Base-by-base conservation (phyloP, 2,888 invertebrate genomes). In the Brachyptera putata region DNA sequence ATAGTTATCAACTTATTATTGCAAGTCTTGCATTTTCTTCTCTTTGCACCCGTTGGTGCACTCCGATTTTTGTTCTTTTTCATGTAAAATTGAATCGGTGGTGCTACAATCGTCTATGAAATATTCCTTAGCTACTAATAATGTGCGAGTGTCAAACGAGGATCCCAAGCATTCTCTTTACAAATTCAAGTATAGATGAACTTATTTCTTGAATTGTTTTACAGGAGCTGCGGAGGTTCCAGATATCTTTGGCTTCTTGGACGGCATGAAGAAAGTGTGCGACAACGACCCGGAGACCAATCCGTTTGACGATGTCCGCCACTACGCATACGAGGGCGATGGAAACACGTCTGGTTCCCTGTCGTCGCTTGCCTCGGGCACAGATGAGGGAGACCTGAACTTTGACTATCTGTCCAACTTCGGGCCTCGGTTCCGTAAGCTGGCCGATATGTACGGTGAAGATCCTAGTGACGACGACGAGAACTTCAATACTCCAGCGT, bases 311-410 rank as follows among this genome's bases (percentile, higher is more conserved):
- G 97, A 97, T 76, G 91, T 98, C 18, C 85, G 97, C 61, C 93
- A 98, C 76, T 99, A 97, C 75, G 96, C 95, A 60, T 98, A 97
- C 73, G 98, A 99, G 77, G 97, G 97, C 48, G 94, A 93, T 73
- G 95, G 95, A 67, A 95, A 95, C 73, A 86, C 87, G 14, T 91
- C 91, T 66, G 95, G 95, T 66, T 95, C 95, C 9, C 81, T 97
- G 21, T 96, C 95, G 56, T 93, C 94, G 46, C 79, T 95, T 67
- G 93, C 93, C 66, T 94, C 94, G 69, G 91, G 86, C 71, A 91
- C 91, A 63, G 93, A 92, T 73, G 94, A 95, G 71, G 92, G 91
- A 63, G 94, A 94, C 77, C 81, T 93, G 68, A 92, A 93, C 74
- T 96, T 95, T 78, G 95, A 95, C 77, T 94, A 95, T 73, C 78